Percentiles rank a stretch among this genome's conserved stretches.
phyloP scores from a whole-genome alignment of 2,113 vertebrate species.

The Rhizomys pruinosus region DNA sequence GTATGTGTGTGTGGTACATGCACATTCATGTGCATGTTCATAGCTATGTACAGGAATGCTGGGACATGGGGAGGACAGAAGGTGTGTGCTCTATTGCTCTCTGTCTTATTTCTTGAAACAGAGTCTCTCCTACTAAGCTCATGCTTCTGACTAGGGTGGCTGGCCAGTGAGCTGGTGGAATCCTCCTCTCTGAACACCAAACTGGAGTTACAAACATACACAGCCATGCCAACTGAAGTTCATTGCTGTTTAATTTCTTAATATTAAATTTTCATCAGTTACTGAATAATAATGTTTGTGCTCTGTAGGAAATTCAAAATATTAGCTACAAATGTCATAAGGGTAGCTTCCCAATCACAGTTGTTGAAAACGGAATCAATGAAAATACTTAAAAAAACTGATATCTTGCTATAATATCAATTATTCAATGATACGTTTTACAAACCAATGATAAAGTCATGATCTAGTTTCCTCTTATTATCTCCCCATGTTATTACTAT shows the following conservation, averaged over 20 bases:
- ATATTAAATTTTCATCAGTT: background rate
- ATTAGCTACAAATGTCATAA: background rate
- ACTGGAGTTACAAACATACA: background rate
- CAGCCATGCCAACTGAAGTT: background rate
- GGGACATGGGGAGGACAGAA: too few species aligned
- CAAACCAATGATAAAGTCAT: background rate
- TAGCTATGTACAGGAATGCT: background rate
- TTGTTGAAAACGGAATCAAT: slow-evolving; percentile 17
- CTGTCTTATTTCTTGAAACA: background rate
- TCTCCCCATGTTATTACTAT: background rate
- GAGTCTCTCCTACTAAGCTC: too few species aligned
- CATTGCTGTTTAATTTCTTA: background rate
- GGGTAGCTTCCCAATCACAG: background rate
- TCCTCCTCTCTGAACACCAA: background rate
- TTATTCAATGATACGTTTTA: slow-evolving; percentile 24
- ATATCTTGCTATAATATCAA: background rate
- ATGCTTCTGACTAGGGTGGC: accelerated
- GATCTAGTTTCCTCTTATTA: background rate
- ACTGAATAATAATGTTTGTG: background rate
- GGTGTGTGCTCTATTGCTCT: too few species aligned
- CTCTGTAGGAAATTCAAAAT: background rate
- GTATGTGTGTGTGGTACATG: background rate
- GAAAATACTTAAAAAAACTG: background rate
- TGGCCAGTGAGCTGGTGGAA: too few species aligned
- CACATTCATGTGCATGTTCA: background rate